Evolutionary conservation across 2,797 vertebrate species (phyloP), one percentile per base, ranked within the genome.

Genomic region (Cottoperca gobio): DNA sequence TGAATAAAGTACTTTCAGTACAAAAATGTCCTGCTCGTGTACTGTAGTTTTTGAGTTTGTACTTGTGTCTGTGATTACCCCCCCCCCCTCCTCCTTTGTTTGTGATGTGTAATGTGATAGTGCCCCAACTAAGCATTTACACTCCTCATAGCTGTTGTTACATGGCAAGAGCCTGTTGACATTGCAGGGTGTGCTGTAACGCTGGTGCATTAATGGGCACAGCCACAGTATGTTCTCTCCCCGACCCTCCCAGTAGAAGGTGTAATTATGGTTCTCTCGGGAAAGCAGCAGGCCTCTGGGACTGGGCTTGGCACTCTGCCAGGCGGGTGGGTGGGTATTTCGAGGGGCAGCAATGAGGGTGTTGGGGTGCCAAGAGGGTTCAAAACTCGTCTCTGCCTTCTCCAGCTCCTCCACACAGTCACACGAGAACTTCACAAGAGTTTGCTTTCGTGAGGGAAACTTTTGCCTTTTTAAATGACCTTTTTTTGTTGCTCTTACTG

Each of bases 181-280:
- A 64, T 78, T 84, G 88, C 82, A 84, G 88, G 82, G 81, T 84
- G 81, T 89, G 86, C 73, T 86, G 85, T 85, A 80, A 55, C 66
- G 49, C 62, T 7, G 67, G 39, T 53, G 72, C 70, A 75, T 83
- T 89, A 91, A 87, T 72, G 81, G 85, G 71, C 73, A 76, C 57
- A 72, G 76, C 75, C 79, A 42, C 71, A 74, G 64, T 57, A 11
- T 28, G 58, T n/a, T 57, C 45, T 84, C 70, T 85, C 73, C 78
- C 63, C 66, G 65, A 39, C 37, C 69, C 77, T 73, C 59, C 76
- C 46, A 33, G 64, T 73, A 62, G 67, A 89, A 78, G 79, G 67
- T 89, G 81, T 91, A 90, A 92, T 93, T 92, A 88, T 89, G 70
- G 70, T 48, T 40, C 84, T 45, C 77, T 55, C 57, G 81, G 76